Percentiles rank a stretch among this genome's conserved stretches.
phyloP scores from a whole-genome alignment of 2,888 invertebrate species.

The Ophion ellenae region DNA sequence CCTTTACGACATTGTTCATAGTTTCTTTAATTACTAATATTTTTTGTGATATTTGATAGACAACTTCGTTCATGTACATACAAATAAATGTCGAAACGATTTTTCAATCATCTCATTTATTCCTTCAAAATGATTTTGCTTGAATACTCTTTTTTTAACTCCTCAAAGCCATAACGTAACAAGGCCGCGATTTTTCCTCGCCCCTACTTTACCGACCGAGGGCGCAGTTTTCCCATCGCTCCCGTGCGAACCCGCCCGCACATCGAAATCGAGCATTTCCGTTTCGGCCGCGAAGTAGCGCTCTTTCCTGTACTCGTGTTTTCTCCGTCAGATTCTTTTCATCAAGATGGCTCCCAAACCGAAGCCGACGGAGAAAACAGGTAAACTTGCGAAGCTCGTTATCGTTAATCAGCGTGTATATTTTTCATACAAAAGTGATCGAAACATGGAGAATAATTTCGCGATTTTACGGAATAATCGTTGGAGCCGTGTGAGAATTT shows the following conservation, averaged over 20 bases:
- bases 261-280: constrained; percentile 8
- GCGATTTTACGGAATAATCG: neutral
- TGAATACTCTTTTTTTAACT: too few relatives aligned
- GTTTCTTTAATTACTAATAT: too few relatives aligned
- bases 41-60: too few relatives aligned
- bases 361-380: constrained; percentile 92
- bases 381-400: constrained; percentile 84
- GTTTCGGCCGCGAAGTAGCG: constrained; percentile 8
- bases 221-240: neutral
- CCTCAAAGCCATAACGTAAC: neutral
- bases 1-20: too few relatives aligned
- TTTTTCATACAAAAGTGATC: constrained; percentile 10
- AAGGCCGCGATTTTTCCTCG: neutral
- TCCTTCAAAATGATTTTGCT: too few relatives aligned
- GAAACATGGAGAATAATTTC: neutral
- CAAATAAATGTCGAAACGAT: neutral
- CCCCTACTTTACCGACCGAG: neutral
- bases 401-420: neutral
- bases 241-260: neutral
- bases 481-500: neutral
- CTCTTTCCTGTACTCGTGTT: constrained; percentile 47
- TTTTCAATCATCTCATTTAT: too few relatives aligned
- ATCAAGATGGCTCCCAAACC: constrained; percentile 94
- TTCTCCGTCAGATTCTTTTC: constrained; percentile 78
- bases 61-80: too few relatives aligned